Base-by-base conservation (phyloP, 1,140 invertebrate genomes). In the Nasonia vitripennis region DNA sequence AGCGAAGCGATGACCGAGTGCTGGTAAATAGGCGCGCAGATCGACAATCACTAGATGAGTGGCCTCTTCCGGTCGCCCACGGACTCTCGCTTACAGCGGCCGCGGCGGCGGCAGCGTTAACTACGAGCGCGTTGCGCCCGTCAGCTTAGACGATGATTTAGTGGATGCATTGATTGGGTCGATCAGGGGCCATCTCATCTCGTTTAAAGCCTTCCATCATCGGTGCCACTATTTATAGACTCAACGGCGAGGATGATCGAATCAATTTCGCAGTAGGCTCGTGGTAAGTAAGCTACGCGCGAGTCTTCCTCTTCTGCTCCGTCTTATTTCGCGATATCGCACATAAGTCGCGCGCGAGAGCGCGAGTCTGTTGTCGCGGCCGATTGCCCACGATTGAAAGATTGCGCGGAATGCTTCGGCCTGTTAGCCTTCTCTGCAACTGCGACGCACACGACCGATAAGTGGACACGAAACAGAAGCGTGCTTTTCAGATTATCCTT, bases 61-160 rank as follows among this genome's bases (percentile, higher is more conserved):
- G 92, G 91, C 87, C 86, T 91, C 91, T 93, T 93, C 92, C 92
- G 92, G 91, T 91, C 92, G 91, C 92, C 92, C 92, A 93, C 91
- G 88, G 89, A 87, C 12, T 41, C 27, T 78, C 74, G 34, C 55
- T 23, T 45, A 14, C 70, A 55, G 48, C 70, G 23, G 11, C 20
- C 14, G 73, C 89, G 88, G 88, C 87, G 89, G 86, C 85, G 82
- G 83, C 79, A 86, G 37, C 70, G 31, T 34, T 68, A 55, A 55
- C 55, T 62, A 17, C 77, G 67, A 20, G 48, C 55, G 45, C 73
- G 23, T 71, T 90, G 90, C 89, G 88, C 88, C 89, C 89, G 92
- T 93, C 92, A 92, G 91, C 91, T 92, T 93, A 93, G 91, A 93
- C 92, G 92, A 93, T 93, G 92, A 93, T 93, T 93, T 93, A 93